Evolutionary conservation across 1,140 invertebrate species (phyloP), one percentile per base, ranked within the genome.

Genomic region (Mercenaria mercenaria): DNA sequence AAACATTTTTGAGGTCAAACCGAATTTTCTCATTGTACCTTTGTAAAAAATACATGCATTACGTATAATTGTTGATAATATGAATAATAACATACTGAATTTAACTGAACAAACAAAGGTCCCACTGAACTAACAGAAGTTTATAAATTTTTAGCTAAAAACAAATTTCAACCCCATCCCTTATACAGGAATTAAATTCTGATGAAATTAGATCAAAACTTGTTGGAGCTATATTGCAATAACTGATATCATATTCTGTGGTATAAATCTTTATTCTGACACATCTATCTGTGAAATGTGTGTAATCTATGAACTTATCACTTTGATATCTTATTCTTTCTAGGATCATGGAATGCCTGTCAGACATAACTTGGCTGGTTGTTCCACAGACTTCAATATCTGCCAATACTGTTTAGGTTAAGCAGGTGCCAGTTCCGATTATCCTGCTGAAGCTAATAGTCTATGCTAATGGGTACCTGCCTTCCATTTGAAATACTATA

Each of bases 271-370:
- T 20, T 56, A 20, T 20, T 79, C 76, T 79, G 76, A 79, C 76
- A 79, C 76, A 34, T 34, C 76, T 79, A 79, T 56, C 76, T 79
- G 47, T 52, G 47, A 52, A 79, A 37, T 79, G 43, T 32, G 76
- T 79, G 76, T 79, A 56, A 79, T 79, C 76, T 79, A 56, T 79
- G 20, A 79, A 79, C 32, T 79, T 79, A 79, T 79, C 76, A 59
- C 29, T 79, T 79, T n/a, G 6, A 79, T 79, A 79, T 79, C 76
- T 79, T 39, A 52, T 79, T 79, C 50, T 56, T 79, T 34, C 10
- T 79, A 56, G 3, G 50, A 56, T 56, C 76, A 15, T 56, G 76
- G 50, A 56, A 79, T 79, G 26, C 29, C 34, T 56, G 29, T 52
- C 76, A 79, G 47, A 79, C 8, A 37, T 72, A 26, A 26, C 76